Percentiles rank a stretch among this genome's conserved stretches.
Evolutionary conservation across 2,113 vertebrate species (phyloP).

Genomic region (Barnardius zonarius): DNA sequence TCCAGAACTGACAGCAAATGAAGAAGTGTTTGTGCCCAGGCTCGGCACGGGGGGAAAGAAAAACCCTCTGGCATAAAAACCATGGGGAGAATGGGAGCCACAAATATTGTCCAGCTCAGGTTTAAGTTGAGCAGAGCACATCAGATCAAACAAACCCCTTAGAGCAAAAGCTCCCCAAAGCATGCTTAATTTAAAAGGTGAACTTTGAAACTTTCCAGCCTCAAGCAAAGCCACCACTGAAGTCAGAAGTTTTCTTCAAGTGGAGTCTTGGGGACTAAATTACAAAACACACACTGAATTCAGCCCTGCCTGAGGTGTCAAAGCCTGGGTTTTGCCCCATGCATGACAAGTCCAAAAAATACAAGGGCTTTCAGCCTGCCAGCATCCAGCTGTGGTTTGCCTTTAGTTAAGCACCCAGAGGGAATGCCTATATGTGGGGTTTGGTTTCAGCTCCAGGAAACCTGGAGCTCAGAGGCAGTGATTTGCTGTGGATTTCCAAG

Average conservation of each 20-base stretch:
- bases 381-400: not conserved
- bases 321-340: not conserved
- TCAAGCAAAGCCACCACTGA: conserved; percentile 28
- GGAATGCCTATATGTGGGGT: accelerated
- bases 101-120: not conserved
- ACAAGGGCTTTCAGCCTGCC: not conserved
- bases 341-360: not conserved
- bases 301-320: not conserved
- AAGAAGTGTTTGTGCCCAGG: not conserved
- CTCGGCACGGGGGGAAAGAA: not conserved
- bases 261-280: not conserved
- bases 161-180: not conserved
- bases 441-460: not conserved
- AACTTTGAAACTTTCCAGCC: conserved; percentile 44
- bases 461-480: not conserved
- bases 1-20: not conserved
- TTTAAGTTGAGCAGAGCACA: not conserved
- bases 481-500: not conserved
- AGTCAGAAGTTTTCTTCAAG: not conserved
- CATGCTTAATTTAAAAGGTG: conserved; percentile 47
- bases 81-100: not conserved
- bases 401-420: not conserved
- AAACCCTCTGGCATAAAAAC: not conserved
- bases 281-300: not conserved
- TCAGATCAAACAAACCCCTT: conserved; percentile 28